A percentile compares a stretch with the other conserved stretches of the same genome.
These are phyloP conservation scores for Parnassius glacialis DNA, from an alignment of 2,888 invertebrate genomes.

Conservation along the genomic window DNA sequence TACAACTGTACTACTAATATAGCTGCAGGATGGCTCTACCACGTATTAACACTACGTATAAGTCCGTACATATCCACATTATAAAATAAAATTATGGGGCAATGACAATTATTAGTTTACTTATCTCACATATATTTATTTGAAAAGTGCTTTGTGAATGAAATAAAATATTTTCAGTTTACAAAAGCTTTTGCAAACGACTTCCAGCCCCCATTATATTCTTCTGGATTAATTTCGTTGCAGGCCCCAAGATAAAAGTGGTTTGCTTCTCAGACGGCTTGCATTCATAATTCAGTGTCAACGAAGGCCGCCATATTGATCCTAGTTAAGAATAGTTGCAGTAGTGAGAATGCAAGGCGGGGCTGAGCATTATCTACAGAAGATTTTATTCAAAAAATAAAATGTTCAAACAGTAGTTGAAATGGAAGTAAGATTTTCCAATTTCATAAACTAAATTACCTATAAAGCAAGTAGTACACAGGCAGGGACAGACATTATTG, in stretches of 20 bases:
- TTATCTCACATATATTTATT: not conserved
- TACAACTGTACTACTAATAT: too few species aligned
- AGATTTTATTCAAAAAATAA: constrained; percentile 12
- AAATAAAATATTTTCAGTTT: constrained; percentile 3
- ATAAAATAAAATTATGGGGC: too few species aligned
- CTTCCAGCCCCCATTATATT: constrained; percentile 19
- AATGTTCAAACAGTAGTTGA: not conserved
- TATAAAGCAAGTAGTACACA: not conserved
- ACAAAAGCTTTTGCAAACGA: constrained; percentile 11
- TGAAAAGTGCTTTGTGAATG: not conserved
- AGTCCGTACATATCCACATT: too few species aligned
- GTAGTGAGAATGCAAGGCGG: constrained; percentile 20
- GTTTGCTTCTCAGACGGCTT: constrained; percentile 23
- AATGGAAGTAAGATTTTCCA: constrained; percentile 2
- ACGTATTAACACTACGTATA: too few species aligned
- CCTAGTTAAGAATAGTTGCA: constrained; percentile 22
- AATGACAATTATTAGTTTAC: too few species aligned
- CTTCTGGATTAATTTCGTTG: constrained; percentile 24
- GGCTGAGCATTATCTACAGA: constrained; percentile 10
- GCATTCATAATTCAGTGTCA: constrained; percentile 26
- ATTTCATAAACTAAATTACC: constrained; percentile 15
- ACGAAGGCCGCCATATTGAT: constrained; percentile 24
- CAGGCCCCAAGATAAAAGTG: constrained; percentile 22
- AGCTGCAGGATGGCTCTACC: too few species aligned
- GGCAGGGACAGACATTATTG: constrained; percentile 4